These are phyloP conservation scores for Platynereis dumerilii DNA, from an alignment of 2,888 invertebrate species.

Conservation along the genomic window DNA sequence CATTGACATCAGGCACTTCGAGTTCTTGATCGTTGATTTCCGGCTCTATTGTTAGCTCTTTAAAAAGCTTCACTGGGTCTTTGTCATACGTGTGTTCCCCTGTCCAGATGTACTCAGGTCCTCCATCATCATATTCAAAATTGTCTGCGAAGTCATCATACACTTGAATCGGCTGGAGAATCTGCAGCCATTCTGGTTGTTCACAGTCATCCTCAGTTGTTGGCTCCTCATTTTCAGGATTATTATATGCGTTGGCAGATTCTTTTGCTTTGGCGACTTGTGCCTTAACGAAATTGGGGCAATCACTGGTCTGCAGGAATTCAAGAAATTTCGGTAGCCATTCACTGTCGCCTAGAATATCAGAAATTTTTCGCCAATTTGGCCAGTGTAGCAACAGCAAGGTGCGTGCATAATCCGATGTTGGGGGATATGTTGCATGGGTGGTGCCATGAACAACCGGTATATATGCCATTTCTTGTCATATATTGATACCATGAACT, in stretches of 20 bases:
- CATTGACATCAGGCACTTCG: not conserved
- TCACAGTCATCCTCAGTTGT: not conserved
- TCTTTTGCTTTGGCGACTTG: not conserved
- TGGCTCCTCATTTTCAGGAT: not conserved
- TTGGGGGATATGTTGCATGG: too few species aligned
- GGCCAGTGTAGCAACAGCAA: too few species aligned
- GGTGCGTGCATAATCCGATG: too few species aligned
- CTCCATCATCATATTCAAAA: not conserved
- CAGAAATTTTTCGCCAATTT: too few species aligned
- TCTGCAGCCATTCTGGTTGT: not conserved
- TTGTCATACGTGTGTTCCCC: not conserved
- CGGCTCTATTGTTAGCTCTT: not conserved
- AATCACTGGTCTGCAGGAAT: not conserved
- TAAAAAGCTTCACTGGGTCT: not conserved
- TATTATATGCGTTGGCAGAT: not conserved
- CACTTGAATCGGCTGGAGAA: not conserved
- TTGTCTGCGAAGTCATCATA: not conserved
- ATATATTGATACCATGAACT: not conserved
- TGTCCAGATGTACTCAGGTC: not conserved
- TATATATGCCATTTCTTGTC: not conserved
- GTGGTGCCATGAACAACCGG: too few species aligned
- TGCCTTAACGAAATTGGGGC: not conserved
- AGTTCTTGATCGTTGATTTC: not conserved
- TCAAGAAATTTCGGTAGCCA: not conserved
- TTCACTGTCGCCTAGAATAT: not conserved